A percentile compares a stretch with the other conserved stretches of the same genome.
phyloP scores from a whole-genome alignment of 2,888 invertebrate genomes.

The Meganola albula region DNA sequence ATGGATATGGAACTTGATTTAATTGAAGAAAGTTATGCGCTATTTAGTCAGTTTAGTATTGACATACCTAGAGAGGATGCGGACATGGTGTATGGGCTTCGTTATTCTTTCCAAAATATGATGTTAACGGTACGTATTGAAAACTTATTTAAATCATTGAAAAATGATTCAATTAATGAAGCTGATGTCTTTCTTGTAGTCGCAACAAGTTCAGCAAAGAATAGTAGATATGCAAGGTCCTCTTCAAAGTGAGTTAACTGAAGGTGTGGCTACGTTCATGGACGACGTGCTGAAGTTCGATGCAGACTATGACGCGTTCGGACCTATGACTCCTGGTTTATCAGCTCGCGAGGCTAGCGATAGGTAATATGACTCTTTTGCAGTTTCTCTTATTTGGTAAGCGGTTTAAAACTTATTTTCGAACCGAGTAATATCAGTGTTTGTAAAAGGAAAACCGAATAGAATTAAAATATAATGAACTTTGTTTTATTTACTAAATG shows the following conservation, averaged over 20 bases:
- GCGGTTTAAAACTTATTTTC: neutral
- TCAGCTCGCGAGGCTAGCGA: constrained; percentile 92
- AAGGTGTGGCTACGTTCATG: constrained; percentile 82
- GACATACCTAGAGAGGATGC: constrained; percentile 86
- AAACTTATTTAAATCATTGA: neutral
- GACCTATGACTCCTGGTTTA: constrained; percentile 91
- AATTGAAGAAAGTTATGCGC: constrained; percentile 88
- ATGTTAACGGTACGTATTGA: constrained; percentile 79
- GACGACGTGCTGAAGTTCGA: constrained; percentile 83
- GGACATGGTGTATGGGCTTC: constrained; percentile 86
- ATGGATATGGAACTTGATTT: constrained; percentile 86
- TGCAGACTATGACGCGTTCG: constrained; percentile 83
- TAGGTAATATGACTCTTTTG: too few species aligned
- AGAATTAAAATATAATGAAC: too few species aligned
- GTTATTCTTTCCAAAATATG: constrained; percentile 88
- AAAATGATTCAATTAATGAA: neutral
- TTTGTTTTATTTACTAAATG: too few species aligned
- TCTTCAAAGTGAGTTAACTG: constrained; percentile 83
- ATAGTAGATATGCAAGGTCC: constrained; percentile 87
- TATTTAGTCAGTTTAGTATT: constrained; percentile 82
- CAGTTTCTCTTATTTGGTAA: too few species aligned
- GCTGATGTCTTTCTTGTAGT: constrained; percentile 38
- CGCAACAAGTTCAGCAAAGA: constrained; percentile 82
- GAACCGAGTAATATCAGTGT: too few species aligned
- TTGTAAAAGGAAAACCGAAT: too few species aligned